Base-by-base conservation (phyloP, 2,113 vertebrate species). In the Ptychochromis oligacanthus region DNA sequence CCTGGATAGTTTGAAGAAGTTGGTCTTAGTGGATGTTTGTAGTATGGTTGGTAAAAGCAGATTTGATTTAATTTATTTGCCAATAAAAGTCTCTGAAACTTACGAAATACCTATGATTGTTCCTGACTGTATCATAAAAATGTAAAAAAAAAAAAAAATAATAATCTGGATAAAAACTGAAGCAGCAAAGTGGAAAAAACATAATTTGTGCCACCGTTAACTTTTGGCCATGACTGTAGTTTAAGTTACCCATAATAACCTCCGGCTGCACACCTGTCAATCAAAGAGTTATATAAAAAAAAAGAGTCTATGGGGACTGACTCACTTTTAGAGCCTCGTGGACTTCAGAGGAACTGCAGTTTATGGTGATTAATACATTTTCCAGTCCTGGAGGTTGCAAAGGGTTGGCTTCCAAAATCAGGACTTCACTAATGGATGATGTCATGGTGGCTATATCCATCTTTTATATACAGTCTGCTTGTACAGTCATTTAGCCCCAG, bases 21-120 rank as follows among this genome's bases (percentile, higher is more conserved):
- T 20, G 7, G 38, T 24, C 62, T 40, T 38, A 40, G 62, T 24
- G 12, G 36, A 40, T 64, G 14, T n/a, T 38, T 64, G 22, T 36
- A 38, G 20, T 22, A 22, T 64, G 0, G 13, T 24, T 22, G 13
- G 22, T 46, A 1, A 49, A 49, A 17, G 14, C 46, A 17, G 46
- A 6, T 49, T 49, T 49, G 43, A 38, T 38, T 62, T 62, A 18
- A 65, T 15, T 43, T 43, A 38, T 17, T 43, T 65, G n/a, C 12
- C 0, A 1, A n/a, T 65, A 9, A 65, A 65, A 24, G 36, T 40
- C 5, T 46, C 14, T 6, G 43, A 46, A 46, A 6, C 43, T 14
- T 43, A 15, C 6, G 43, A 46, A 46, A 4, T 13, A 14, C 61
- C 1, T 24, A 11, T 8, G 11, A 31, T n/a, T 38, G 36, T 0